Evolutionary conservation across 2,113 vertebrate species (phyloP), one percentile per base, ranked within the genome.

Genomic region (Ammospiza nelsoni): DNA sequence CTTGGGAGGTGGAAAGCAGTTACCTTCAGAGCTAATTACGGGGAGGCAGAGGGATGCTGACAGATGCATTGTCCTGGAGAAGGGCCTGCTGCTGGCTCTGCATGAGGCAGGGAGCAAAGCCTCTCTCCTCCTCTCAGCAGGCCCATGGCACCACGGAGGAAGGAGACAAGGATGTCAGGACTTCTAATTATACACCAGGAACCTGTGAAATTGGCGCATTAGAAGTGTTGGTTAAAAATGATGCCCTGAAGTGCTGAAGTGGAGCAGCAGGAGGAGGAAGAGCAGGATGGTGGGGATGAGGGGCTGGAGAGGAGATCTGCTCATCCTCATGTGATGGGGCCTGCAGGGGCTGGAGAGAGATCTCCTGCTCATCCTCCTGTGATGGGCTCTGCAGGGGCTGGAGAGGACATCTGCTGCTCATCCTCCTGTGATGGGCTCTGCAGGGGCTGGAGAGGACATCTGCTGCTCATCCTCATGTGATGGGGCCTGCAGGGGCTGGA

Each of bases 131-230:
- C 75, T 86, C 90, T 92, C 94, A 3, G 25, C 68, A 92, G 86
- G 74, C 24, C 61, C 6, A 0, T 54, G 75, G 58, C 90, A 92
- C 55, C 43, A 46, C 81, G 62, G 94, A 92, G 46, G 25, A 49
- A 65, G 80, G 35, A 90, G 95, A 92, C 61, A 92, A 79, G 93
- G 73, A 94, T 97, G 93, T 93, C 94, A 96, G 83, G 84, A 78
- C 89, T 96, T 94, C 84, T 93, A 96, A 95, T 96, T 95, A 94
- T 71, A 85, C 63, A 91, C 37, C 71, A 92, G 41, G 52, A 94
- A 90, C 72, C 37, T 86, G 88, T 0, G 8, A 94, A 92, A 74
- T 78, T 4, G 6, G 39, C 78, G 52, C 48, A 75, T 65, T 84
- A 68, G 5, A 86, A 78, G 68, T 43, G 85, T 89, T 86, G 71